A percentile compares a stretch with the other conserved stretches of the same genome.
These are phyloP conservation scores for Stenodera caucasica DNA, from an alignment of 2,888 invertebrate species.

Conservation along the genomic window DNA sequence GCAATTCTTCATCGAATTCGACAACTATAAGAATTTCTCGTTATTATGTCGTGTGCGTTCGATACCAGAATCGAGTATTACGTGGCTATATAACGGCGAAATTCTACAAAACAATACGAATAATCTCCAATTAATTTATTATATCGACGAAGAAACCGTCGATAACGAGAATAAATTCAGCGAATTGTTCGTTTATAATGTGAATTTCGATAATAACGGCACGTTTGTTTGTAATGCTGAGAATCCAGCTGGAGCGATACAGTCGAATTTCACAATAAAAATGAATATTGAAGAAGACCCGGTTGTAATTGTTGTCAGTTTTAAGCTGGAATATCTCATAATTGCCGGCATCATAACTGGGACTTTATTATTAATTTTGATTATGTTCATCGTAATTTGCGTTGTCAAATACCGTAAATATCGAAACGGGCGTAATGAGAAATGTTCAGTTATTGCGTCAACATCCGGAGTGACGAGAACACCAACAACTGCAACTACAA, in stretches of 20 bases:
- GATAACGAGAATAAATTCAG: conserved; percentile 68
- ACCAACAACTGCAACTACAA: background rate
- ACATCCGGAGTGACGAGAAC: conserved; percentile 42
- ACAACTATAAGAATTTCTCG: conserved; percentile 80
- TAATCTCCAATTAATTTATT: conserved; percentile 70
- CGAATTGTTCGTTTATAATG: conserved; percentile 77
- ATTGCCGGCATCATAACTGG: conserved; percentile 67
- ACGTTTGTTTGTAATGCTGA: conserved; percentile 84
- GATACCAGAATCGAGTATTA: conserved; percentile 77
- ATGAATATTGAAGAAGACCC: conserved; percentile 75
- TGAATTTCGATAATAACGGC: conserved; percentile 79
- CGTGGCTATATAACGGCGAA: conserved; percentile 83
- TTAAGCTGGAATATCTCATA: conserved; percentile 71
- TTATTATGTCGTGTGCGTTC: conserved; percentile 79
- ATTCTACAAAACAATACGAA: conserved; percentile 76
- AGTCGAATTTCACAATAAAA: conserved; percentile 79
- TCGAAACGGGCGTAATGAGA: conserved; percentile 49
- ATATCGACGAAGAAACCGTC: conserved; percentile 66
- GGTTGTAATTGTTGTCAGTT: conserved; percentile 63
- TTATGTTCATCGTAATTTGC: conserved; percentile 67
- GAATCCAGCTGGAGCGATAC: conserved; percentile 77
- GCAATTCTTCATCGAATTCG: conserved; percentile 74
- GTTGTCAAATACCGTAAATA: conserved; percentile 8
- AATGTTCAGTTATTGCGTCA: conserved; percentile 59
- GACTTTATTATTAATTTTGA: conserved; percentile 64